A percentile compares a stretch with the other conserved stretches of the same genome.
These are phyloP conservation scores for Zosterops pallidus DNA, from an alignment of 2,113 vertebrate genomes.

Conservation along the genomic window DNA sequence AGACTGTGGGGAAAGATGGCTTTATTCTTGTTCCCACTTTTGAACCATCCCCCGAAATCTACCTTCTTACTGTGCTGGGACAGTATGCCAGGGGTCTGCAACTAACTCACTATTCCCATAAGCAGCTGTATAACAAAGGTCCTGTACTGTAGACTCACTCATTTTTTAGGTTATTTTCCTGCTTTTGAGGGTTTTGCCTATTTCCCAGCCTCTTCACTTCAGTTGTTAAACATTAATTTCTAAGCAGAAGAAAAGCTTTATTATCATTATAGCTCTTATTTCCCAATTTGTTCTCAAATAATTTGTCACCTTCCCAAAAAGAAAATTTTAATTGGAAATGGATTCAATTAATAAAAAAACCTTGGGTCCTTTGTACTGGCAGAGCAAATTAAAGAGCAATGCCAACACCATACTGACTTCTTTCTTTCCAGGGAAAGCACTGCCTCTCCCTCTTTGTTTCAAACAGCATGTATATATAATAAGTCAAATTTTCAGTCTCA, in stretches of 20 bases:
- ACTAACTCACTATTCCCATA: neutral
- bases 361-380: neutral
- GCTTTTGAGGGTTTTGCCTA: neutral
- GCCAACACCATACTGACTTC: neutral
- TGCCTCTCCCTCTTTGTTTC: neutral
- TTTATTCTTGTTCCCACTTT: neutral
- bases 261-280: neutral
- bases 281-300: neutral
- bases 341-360: neutral
- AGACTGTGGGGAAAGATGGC: neutral
- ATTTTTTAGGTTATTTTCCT: neutral
- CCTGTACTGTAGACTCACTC: neutral
- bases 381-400: neutral
- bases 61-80: neutral
- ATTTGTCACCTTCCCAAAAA: neutral
- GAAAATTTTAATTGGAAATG: conserved; percentile 5
- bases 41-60: neutral
- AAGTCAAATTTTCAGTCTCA: conserved; percentile 14
- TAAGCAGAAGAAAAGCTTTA: conserved; percentile 1
- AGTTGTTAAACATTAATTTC: neutral
- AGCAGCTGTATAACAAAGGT: neutral
- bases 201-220: conserved; percentile 1
- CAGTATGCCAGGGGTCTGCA: neutral
- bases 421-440: neutral
- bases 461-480: neutral